These are phyloP conservation scores for Canis aureus DNA, from an alignment of 2,113 vertebrate species.

Conservation along the genomic window DNA sequence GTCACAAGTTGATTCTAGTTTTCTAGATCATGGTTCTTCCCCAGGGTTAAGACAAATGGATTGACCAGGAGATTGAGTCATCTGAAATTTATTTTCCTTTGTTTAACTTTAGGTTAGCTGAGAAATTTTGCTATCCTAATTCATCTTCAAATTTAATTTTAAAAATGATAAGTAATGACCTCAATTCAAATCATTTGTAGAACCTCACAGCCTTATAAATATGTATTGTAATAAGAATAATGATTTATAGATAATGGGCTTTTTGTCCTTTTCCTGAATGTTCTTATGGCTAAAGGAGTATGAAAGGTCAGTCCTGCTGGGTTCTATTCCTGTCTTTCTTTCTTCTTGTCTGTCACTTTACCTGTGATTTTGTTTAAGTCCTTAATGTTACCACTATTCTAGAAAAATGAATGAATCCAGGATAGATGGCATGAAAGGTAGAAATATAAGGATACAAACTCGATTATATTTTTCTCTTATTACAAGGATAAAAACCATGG, in stretches of 20 bases:
- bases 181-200: slow-evolving; percentile 41
- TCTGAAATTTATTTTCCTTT: slow-evolving; percentile 57
- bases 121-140: neutral
- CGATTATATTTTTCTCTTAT: neutral
- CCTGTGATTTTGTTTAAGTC: neutral
- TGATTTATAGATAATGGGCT: slow-evolving; percentile 18
- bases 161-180: slow-evolving; percentile 38
- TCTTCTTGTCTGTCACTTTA: neutral
- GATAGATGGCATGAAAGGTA: neutral
- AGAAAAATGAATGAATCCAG: neutral
- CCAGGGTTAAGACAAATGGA: neutral
- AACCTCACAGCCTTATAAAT: slow-evolving; percentile 46
- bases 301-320: neutral
- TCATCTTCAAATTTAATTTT: slow-evolving; percentile 40
- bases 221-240: slow-evolving; percentile 47
- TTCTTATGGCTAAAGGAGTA: neutral
- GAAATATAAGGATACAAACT: neutral
- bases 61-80: neutral
- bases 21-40: neutral
- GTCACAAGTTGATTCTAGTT: neutral
- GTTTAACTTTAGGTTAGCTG: slow-evolving; percentile 14
- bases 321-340: neutral
- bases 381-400: neutral
- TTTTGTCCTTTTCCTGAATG: slow-evolving; percentile 35
- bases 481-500: neutral